Conservation (phyloP, 2,797 vertebrate species). For the Xenops minutus region DNA sequence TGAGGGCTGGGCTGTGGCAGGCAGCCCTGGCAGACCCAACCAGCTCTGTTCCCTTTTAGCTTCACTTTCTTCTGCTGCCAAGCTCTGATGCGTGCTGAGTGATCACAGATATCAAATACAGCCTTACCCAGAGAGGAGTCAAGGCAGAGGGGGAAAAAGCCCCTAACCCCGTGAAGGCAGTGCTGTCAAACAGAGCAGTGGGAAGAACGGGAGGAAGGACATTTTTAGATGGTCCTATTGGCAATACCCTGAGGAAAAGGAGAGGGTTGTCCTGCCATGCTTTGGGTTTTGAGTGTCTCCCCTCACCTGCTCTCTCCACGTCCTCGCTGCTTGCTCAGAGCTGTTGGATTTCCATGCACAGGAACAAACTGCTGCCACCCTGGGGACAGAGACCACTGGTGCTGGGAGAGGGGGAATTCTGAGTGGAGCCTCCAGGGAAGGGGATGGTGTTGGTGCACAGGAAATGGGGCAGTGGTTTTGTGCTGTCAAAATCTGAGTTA, state of each 20-base stretch:
- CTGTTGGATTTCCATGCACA: rapidly evolving
- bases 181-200: slow-evolving; percentile 21
- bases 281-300: neutral
- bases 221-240: neutral
- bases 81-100: slow-evolving; percentile 48
- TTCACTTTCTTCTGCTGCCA: slow-evolving; percentile 77
- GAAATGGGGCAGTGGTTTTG: neutral
- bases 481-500: neutral
- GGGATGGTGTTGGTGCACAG: rapidly evolving
- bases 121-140: slow-evolving; percentile 35
- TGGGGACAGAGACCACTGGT: neutral
- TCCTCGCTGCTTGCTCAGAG: neutral
- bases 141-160: neutral
- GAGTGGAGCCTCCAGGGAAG: neutral
- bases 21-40: slow-evolving; percentile 16
- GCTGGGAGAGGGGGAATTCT: neutral
- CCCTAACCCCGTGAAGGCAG: neutral
- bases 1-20: slow-evolving; percentile 72
- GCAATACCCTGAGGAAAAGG: too few relatives aligned
- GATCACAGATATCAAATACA: slow-evolving; percentile 30
- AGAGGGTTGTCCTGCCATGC: rapidly evolving
- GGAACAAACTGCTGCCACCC: neutral
- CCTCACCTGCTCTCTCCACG: neutral
- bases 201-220: neutral
- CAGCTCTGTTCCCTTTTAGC: slow-evolving; percentile 61